Conservation (phyloP, 2,797 vertebrate species). For the Cynodonichthys magdalenae region DNA sequence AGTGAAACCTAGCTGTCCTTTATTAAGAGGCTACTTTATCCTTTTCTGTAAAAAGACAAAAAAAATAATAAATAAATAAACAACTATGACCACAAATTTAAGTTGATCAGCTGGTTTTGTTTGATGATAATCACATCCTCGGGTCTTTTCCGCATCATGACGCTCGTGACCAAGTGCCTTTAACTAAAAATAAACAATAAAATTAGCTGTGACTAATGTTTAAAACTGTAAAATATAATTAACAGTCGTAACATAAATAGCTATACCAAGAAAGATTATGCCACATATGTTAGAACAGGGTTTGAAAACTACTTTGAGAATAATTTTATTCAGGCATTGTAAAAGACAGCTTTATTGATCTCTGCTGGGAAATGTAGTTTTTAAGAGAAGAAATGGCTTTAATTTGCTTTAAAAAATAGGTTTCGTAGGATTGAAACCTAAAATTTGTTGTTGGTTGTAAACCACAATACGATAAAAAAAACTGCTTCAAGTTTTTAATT, state of each 20-base stretch:
- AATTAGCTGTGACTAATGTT: neutral
- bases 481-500: no score
- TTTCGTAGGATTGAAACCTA: neutral
- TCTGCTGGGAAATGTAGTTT: slow-evolving; percentile 56
- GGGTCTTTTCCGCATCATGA: slow-evolving; percentile 65
- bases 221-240: neutral
- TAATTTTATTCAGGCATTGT: slow-evolving; percentile 49
- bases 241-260: fast-evolving
- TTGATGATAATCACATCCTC: slow-evolving; percentile 56
- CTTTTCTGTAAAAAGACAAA: neutral
- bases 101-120: slow-evolving; percentile 13
- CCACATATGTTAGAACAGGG: fast-evolving
- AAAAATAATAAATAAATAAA: no score
- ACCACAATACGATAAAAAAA: neutral
- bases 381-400: neutral
- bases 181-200: neutral
- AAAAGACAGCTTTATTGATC: neutral
- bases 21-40: neutral
- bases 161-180: slow-evolving; percentile 50
- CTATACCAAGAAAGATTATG: fast-evolving
- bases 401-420: no score
- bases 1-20: neutral
- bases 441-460: neutral
- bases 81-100: no score
- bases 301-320: neutral